Evolutionary conservation across 2,797 vertebrate species (phyloP).

Genomic region (Pachyuromys duprasi): DNA sequence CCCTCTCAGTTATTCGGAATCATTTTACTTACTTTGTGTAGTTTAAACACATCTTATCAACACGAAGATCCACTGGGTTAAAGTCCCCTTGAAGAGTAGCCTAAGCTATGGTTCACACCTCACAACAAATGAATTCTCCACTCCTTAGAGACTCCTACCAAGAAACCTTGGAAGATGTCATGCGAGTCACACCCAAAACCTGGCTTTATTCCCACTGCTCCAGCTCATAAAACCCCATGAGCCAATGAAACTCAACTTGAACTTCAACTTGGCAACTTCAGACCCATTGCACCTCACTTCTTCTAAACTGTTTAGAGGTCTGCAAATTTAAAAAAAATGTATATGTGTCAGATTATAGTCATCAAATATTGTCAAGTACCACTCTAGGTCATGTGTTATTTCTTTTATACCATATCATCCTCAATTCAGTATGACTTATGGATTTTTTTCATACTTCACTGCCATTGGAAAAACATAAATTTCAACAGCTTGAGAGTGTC

Average conservation of each 20-base stretch:
- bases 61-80: neutral
- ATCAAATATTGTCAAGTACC: no score
- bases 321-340: neutral
- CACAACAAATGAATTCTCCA: neutral
- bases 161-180: neutral
- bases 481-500: neutral
- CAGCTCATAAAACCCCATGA: neutral
- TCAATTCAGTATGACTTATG: neutral
- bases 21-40: slow-evolving; percentile 38
- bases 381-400: neutral
- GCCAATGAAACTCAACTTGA: neutral
- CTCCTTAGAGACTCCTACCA: neutral
- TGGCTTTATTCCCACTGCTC: neutral
- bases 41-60: neutral
- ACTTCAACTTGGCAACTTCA: neutral
- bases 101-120: neutral
- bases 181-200: neutral
- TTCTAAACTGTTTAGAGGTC: neutral
- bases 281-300: neutral
- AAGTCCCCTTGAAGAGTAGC: neutral
- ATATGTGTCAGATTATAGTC: neutral
- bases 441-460: neutral
- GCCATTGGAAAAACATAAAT: neutral
- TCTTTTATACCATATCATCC: neutral
- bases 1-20: slow-evolving; percentile 2